phyloP scores from a whole-genome alignment of 2,113 vertebrate genomes.

The Dermatemys mawii region DNA sequence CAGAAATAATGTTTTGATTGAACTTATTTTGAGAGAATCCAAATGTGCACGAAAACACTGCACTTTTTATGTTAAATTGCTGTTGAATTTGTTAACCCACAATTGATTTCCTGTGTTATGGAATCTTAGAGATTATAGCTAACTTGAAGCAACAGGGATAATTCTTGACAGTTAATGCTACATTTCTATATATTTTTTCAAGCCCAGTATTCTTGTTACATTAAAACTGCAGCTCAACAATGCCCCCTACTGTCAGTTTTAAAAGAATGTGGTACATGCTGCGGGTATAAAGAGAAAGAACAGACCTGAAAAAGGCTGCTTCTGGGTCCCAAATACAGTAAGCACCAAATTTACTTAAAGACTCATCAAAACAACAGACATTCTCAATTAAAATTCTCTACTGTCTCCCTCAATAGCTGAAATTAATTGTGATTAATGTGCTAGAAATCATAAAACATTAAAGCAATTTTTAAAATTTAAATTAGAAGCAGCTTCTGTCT shows the following conservation, averaged over 20 bases:
- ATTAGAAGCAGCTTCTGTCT: constrained; percentile 77
- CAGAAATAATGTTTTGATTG: constrained; percentile 60
- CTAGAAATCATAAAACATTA: constrained; percentile 72
- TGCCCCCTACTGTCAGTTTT: constrained; percentile 87
- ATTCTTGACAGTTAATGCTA: constrained; percentile 77
- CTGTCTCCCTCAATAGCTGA: constrained; percentile 68
- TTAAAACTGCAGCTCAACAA: constrained; percentile 85
- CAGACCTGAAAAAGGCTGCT: fast-evolving
- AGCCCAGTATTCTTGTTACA: background rate
- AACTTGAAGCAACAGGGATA: constrained; percentile 81
- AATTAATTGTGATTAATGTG: constrained; percentile 75
- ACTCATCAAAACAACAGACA: background rate
- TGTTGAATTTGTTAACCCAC: constrained; percentile 84
- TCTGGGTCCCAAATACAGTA: background rate
- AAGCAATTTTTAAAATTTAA: constrained; percentile 72
- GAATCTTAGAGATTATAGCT: constrained; percentile 80
- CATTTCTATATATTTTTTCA: constrained; percentile 67
- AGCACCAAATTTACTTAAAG: background rate
- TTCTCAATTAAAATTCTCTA: constrained; percentile 52
- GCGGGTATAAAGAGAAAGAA: background rate
- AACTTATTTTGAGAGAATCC: constrained; percentile 71
- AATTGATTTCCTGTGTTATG: constrained; percentile 83
- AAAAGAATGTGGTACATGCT: background rate
- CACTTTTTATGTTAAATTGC: constrained; percentile 81
- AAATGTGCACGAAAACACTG: constrained; percentile 70